Base-by-base conservation (phyloP, 2,797 vertebrate genomes). In the Propithecus deckenii region DNA sequence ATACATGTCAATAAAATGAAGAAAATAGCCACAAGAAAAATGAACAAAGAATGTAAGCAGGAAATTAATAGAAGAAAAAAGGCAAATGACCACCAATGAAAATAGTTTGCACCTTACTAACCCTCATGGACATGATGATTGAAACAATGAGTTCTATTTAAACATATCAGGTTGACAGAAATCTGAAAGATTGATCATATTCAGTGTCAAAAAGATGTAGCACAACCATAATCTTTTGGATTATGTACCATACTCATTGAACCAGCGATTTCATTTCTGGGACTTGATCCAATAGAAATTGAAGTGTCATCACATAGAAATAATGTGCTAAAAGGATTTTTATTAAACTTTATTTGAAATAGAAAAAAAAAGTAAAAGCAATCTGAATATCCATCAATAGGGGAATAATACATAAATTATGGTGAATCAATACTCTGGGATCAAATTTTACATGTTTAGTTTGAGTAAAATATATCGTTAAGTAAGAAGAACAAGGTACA, bases 41-140 rank as follows among this genome's bases (percentile, higher is more conserved):
- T 85, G 50, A 63, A 0, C 9, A 69, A 63, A 17, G 4, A 79
- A 75, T 69, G 69, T 88, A 89, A 86, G 17, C 6, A 86, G 18
- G 8, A 94, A 83, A 74, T 63, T 78, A 57, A 90, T 13, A 74
- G 23, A 93, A 94, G 35, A 94, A 17, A 92, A 90, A 87, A 32
- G 35, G 23, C 12, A 87, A 90, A 81, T 90, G 38, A 20, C 8
- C 10, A 83, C 71, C 28, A 84, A 61, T 25, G 7, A 76, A 87
- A 67, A 43, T 20, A 90, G 5, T 32, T 38, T 80, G 63, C 5
- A 17, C 7, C 55, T 86, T 32, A 80, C 11, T 63, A 57, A 8
- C 55, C 5, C 72, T 89, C 35, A 59, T 80, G 59, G 35, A 76
- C 15, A 38, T 48, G 4, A 32, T 50, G 25, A 69, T 43, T 72